phyloP scores from a whole-genome alignment of 1,140 invertebrate species.

The Episyrphus balteatus region DNA sequence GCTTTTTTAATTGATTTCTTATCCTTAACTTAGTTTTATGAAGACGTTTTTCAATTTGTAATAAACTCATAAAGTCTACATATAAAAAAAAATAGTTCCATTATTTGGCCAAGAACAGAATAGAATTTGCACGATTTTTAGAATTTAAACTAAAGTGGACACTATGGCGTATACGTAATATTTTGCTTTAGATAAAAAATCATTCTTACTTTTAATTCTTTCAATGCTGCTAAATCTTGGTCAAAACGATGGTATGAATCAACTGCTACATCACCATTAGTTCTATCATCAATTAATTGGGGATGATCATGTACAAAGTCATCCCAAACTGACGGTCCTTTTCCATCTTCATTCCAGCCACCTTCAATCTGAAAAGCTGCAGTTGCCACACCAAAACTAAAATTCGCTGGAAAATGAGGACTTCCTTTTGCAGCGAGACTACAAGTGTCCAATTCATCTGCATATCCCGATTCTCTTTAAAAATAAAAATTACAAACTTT shows the following conservation, averaged over 20 bases:
- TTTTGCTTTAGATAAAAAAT: too few species aligned
- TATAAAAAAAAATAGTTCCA: neutral
- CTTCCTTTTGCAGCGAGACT: slow-evolving; percentile 30
- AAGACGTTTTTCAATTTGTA: too few species aligned
- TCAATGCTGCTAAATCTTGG: slow-evolving; percentile 39
- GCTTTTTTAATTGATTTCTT: too few species aligned
- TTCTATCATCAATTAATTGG: slow-evolving; percentile 31
- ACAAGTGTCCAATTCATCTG: neutral
- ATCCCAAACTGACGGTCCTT: slow-evolving; percentile 48
- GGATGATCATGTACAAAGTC: slow-evolving; percentile 39
- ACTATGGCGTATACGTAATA: too few species aligned
- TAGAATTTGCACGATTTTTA: too few species aligned
- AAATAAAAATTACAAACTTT: too few species aligned
- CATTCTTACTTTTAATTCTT: slow-evolving; percentile 23
- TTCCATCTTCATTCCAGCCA: slow-evolving; percentile 48
- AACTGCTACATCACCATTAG: slow-evolving; percentile 40
- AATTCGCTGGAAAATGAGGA: slow-evolving; percentile 41
- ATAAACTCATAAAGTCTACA: too few species aligned
- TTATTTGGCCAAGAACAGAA: slow-evolving; percentile 43
- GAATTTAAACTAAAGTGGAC: too few species aligned
- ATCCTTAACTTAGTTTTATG: too few species aligned
- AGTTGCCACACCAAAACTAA: slow-evolving; percentile 46
- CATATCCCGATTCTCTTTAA: too few species aligned
- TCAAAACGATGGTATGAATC: slow-evolving; percentile 41
- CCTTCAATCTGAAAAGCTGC: slow-evolving; percentile 52